Conservation (phyloP, 1,140 invertebrate species). For the Drosophila cardini region DNA sequence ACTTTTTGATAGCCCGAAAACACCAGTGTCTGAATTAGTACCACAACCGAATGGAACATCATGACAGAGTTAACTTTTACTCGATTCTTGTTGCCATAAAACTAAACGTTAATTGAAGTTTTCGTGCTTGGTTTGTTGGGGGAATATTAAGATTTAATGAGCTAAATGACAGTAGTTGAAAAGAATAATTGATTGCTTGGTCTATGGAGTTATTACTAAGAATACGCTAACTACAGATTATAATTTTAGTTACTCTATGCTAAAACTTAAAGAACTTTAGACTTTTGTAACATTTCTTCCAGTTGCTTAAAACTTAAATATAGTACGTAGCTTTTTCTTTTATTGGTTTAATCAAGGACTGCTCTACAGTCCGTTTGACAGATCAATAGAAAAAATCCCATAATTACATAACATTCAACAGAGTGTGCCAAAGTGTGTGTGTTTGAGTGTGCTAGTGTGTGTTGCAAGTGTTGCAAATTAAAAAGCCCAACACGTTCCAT, state of each 20-base stretch:
- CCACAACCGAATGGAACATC: conserved; percentile 30
- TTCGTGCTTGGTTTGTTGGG: not conserved
- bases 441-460: not conserved
- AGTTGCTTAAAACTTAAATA: no score
- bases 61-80: conserved; percentile 28
- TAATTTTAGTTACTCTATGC: no score
- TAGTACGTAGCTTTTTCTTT: not conserved
- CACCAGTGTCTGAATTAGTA: not conserved
- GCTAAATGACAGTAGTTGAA: conserved; percentile 37
- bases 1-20: conserved; percentile 64
- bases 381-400: conserved; percentile 30
- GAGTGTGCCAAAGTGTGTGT: not conserved
- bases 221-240: not conserved
- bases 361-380: conserved; percentile 24
- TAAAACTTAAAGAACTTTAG: no score
- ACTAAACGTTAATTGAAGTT: conserved; percentile 58
- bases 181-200: conserved; percentile 24
- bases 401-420: conserved; percentile 39
- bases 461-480: conserved; percentile 61
- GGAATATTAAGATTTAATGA: conserved; percentile 45
- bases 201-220: not conserved
- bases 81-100: conserved; percentile 10
- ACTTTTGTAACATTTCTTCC: no score
- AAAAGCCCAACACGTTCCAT: conserved; percentile 73
- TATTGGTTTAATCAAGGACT: conserved; percentile 41